These are phyloP conservation scores for Tipula unca DNA, from an alignment of 2,888 invertebrate genomes.

Conservation along the genomic window DNA sequence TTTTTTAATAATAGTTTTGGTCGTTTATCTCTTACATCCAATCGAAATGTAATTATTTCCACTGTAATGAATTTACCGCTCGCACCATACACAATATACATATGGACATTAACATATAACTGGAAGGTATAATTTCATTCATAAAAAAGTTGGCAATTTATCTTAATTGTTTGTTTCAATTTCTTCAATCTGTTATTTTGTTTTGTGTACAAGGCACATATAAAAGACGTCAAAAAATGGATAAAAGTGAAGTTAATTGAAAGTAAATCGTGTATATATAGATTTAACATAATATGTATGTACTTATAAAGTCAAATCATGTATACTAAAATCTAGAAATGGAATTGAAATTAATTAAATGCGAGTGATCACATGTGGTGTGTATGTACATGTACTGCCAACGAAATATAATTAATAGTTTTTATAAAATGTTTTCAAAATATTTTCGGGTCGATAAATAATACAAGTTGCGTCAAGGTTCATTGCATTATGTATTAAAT, in stretches of 20 bases:
- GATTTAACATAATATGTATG: too few relatives aligned
- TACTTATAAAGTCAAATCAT: neutral
- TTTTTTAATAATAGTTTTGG: neutral
- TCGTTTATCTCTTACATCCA: neutral
- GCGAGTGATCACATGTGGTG: neutral
- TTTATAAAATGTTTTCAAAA: neutral
- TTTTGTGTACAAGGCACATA: neutral
- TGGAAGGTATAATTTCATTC: conserved; percentile 8
- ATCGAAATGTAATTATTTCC: neutral
- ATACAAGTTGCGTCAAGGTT: neutral
- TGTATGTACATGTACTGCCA: neutral
- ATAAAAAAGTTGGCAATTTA: neutral
- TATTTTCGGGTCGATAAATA: neutral
- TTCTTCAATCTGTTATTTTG: neutral
- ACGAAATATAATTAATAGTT: neutral
- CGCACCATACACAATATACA: neutral
- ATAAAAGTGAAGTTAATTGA: neutral
- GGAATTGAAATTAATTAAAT: neutral
- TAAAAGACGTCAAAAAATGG: neutral
- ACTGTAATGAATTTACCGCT: neutral
- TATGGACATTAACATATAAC: neutral
- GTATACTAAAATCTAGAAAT: neutral
- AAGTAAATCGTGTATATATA: neutral
- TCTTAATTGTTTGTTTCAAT: neutral
- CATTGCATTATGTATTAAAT: neutral